Conservation (phyloP, 2,113 vertebrate species). For the Marmota monax region DNA sequence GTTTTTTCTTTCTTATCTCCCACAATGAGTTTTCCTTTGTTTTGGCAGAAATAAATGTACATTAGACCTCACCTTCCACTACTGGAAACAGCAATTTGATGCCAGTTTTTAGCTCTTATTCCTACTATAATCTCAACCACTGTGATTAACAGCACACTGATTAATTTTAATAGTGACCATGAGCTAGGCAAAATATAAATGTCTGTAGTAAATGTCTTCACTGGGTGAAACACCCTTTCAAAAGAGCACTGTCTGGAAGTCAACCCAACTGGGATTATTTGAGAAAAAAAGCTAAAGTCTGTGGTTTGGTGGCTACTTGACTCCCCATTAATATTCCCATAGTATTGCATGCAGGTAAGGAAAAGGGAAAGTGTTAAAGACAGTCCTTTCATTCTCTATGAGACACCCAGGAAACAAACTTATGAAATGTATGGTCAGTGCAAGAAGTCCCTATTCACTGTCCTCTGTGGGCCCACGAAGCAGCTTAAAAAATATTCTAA, state of each 20-base stretch:
- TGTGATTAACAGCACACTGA: conserved; percentile 23
- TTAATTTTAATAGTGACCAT: conserved; percentile 54
- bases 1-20: conserved; percentile 47
- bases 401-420: conserved; percentile 8
- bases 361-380: conserved; percentile 54
- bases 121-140: conserved; percentile 33
- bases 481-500: conserved; percentile 58
- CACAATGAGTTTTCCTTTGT: conserved; percentile 48
- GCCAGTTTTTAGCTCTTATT: conserved; percentile 58
- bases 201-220: conserved; percentile 45
- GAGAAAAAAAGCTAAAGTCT: conserved; percentile 42
- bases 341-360: conserved; percentile 20
- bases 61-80: conserved; percentile 27
- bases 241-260: conserved; percentile 42
- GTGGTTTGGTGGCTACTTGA: conserved; percentile 55
- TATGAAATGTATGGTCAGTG: conserved; percentile 47
- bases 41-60: conserved; percentile 64
- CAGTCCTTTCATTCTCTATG: conserved; percentile 22
- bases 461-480: not conserved
- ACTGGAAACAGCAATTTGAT: conserved; percentile 37
- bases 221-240: conserved; percentile 31
- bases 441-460: conserved; percentile 16
- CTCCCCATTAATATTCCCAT: conserved; percentile 51
- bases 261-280: conserved; percentile 46
- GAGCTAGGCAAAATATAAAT: conserved; percentile 54